A percentile compares a stretch with the other conserved stretches of the same genome.
Evolutionary conservation across 92 coral and sea anemone genomes (phyloP).

Genomic region (Pocillopora meandrina): DNA sequence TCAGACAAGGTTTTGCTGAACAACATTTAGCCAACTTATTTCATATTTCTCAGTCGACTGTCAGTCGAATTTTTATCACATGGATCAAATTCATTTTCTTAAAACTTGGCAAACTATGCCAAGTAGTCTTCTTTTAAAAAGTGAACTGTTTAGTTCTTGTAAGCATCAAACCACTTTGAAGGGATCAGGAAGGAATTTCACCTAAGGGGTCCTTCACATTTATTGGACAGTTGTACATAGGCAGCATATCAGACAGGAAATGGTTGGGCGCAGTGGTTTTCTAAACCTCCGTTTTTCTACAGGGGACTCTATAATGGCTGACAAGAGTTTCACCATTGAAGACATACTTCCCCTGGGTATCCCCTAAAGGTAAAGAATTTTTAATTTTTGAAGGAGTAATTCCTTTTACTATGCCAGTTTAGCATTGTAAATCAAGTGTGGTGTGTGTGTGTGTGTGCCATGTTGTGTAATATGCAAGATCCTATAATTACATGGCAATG

Average conservation of each 20-base stretch:
- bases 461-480: no score
- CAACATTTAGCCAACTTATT: slow-evolving; percentile 48
- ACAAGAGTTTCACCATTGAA: slow-evolving; percentile 55
- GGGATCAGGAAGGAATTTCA: slow-evolving; percentile 15
- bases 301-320: slow-evolving; percentile 52
- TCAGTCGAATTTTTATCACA: slow-evolving; percentile 34
- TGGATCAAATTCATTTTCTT: slow-evolving; percentile 48
- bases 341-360: slow-evolving; percentile 63
- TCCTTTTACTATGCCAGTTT: not conserved
- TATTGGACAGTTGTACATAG: slow-evolving; percentile 49
- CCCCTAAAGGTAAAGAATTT: slow-evolving; percentile 16
- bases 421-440: no score
- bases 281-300: slow-evolving; percentile 26
- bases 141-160: slow-evolving; percentile 48
- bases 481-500: no score
- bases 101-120: slow-evolving; percentile 50
- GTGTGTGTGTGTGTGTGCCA: no score
- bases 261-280: slow-evolving; percentile 53
- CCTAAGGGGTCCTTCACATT: slow-evolving; percentile 43
- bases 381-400: slow-evolving; percentile 21
- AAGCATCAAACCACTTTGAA: slow-evolving; percentile 37
- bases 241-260: slow-evolving; percentile 70
- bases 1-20: slow-evolving; percentile 60
- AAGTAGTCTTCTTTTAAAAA: slow-evolving; percentile 44
- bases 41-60: slow-evolving; percentile 53